These are phyloP conservation scores for Perithous albicinctus DNA, from an alignment of 2,888 invertebrate genomes.

Conservation along the genomic window DNA sequence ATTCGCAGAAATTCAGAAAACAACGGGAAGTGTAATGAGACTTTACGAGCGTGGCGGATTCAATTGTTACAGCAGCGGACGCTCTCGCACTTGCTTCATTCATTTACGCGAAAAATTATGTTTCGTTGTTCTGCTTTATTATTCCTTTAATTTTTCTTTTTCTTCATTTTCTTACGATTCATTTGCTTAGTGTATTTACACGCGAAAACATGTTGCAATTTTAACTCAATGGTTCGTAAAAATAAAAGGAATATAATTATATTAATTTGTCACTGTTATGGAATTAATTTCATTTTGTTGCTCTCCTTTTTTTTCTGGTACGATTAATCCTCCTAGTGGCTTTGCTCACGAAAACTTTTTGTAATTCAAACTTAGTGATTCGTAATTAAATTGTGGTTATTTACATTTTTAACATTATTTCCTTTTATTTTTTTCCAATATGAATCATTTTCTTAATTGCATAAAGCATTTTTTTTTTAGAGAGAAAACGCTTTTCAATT, in stretches of 20 bases:
- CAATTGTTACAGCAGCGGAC: constrained; percentile 37
- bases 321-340: no score
- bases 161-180: constrained; percentile 39
- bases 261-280: no score
- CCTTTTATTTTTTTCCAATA: no score
- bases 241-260: background rate
- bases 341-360: no score
- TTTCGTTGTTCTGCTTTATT: constrained; percentile 24
- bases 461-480: no score
- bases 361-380: no score
- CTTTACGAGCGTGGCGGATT: constrained; percentile 64
- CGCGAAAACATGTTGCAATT: background rate
- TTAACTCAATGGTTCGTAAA: background rate
- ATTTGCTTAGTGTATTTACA: background rate
- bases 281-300: no score
- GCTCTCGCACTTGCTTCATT: constrained; percentile 60
- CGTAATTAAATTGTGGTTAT: no score
- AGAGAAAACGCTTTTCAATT: no score
- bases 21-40: constrained; percentile 66
- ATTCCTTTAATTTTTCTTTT: background rate
- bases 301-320: no score
- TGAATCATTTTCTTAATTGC: no score
- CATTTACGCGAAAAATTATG: constrained; percentile 54
- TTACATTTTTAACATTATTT: no score
- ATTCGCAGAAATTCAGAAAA: constrained; percentile 64